Conservation (phyloP, 2,113 vertebrate species). For the Atlantisia rogersi region DNA sequence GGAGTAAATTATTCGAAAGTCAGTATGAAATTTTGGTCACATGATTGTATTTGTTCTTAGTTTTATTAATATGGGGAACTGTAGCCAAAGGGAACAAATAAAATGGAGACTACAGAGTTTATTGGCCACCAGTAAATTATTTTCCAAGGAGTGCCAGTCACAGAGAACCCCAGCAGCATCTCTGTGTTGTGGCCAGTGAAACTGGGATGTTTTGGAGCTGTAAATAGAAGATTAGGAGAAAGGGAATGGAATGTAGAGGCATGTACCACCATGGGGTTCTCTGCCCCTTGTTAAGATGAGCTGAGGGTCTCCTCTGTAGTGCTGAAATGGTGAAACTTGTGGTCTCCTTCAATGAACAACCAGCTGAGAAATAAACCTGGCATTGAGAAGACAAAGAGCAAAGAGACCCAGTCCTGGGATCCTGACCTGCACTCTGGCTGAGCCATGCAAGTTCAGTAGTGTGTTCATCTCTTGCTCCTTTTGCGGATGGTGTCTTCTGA, state of each 20-base stretch:
- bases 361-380: background rate
- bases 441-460: background rate
- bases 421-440: background rate
- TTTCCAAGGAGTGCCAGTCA: background rate
- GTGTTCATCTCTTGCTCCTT: background rate
- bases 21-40: background rate
- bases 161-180: background rate
- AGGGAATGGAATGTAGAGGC: no score
- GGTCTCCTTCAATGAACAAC: background rate
- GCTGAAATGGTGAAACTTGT: background rate
- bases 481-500: background rate
- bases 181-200: background rate
- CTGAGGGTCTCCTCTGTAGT: background rate
- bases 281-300: background rate
- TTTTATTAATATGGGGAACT: background rate
- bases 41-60: background rate
- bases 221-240: background rate
- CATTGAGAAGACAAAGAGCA: background rate
- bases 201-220: background rate
- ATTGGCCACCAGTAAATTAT: background rate
- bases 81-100: background rate
- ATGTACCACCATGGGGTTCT: accelerated
- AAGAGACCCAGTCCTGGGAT: background rate
- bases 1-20: background rate
- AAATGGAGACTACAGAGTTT: background rate